Base-by-base conservation (phyloP, 2,797 vertebrate genomes). In the Ispidina picta region DNA sequence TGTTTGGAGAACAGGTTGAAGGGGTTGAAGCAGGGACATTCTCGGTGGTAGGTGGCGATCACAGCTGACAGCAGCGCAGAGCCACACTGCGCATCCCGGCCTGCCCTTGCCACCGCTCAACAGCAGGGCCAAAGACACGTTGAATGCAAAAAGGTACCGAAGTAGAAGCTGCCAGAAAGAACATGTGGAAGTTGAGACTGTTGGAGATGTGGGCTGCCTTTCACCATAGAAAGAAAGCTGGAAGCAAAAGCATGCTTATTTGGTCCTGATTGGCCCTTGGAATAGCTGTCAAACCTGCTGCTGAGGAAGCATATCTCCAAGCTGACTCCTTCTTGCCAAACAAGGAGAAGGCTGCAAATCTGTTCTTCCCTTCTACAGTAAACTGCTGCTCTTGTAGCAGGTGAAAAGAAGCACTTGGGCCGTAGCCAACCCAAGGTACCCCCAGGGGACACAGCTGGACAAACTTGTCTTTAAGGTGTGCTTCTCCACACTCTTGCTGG, bases 11-110 rank as follows among this genome's bases (percentile, higher is more conserved):
- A 63, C 0, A 11, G 56, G 22, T 37, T 39, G 20, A 72, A 83
- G 83, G 3, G 66, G 31, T 10, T 37, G 60, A 86, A 83, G 48
- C 35, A 43, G 4, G 18, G 10, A 19, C 29, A 3, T 29, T 55
- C 26, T 69, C 1, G 2, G 35, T 29, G 0, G 0, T 1, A 9
- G 68, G 11, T 81, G 49, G 55, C 54, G 51, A 48, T 7, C 5
- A 5, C 55, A 49, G 37, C 16, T 19, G 48, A 39, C 22, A 2
- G 4, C 41, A 48, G 43, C 35, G 60, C 26, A 49, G 43, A 44
- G 44, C 52, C 48, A 16, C 3, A 21, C 20, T 2, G 5, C 20
- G 25, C 1, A 1, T 21, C 59, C 26, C 62, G 37, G 23, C 35
- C 74, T 31, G 43, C 62, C 73, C 51, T 43, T 48, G 58, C 31